Percentiles rank a stretch among this genome's conserved stretches.
Evolutionary conservation across 2,888 invertebrate species (phyloP).

Genomic region (Saturnia pavonia): DNA sequence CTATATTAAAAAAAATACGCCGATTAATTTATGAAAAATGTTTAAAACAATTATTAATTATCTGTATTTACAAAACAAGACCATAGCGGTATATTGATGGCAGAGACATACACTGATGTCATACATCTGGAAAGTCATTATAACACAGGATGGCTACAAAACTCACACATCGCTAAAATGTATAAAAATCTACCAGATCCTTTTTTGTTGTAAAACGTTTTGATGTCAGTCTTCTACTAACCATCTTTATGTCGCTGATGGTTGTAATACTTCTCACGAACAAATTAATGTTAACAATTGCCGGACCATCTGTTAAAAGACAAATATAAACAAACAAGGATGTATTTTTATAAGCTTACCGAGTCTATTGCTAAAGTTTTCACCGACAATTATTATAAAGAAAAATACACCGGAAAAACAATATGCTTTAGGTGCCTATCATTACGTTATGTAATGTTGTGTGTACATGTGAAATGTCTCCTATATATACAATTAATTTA

Average conservation of each 20-base stretch:
- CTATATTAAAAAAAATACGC: background rate
- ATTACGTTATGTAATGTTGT: too few relatives aligned
- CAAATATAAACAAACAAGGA: slow-evolving; percentile 7
- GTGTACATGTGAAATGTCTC: too few relatives aligned
- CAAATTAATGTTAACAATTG: slow-evolving; percentile 98
- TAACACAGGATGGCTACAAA: slow-evolving; percentile 1
- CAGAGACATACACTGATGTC: background rate
- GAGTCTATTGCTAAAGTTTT: background rate
- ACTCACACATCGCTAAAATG: slow-evolving; percentile 19
- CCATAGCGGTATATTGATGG: too few relatives aligned
- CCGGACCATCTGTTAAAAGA: slow-evolving; percentile 92
- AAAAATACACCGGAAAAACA: background rate
- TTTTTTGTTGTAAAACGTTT: background rate
- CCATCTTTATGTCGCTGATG: slow-evolving; percentile 99
- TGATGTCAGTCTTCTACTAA: slow-evolving; percentile 85
- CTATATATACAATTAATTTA: too few relatives aligned
- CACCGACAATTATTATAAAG: background rate
- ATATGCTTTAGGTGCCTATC: too few relatives aligned
- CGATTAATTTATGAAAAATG: too few relatives aligned
- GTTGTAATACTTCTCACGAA: slow-evolving; percentile 98
- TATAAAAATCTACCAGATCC: slow-evolving; percentile 10
- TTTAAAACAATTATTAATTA: too few relatives aligned
- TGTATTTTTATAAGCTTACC: background rate
- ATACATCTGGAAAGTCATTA: slow-evolving; percentile 17
- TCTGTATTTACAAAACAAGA: too few relatives aligned